phyloP scores from a whole-genome alignment of 2,113 vertebrate species.

The Synchiropus splendidus region DNA sequence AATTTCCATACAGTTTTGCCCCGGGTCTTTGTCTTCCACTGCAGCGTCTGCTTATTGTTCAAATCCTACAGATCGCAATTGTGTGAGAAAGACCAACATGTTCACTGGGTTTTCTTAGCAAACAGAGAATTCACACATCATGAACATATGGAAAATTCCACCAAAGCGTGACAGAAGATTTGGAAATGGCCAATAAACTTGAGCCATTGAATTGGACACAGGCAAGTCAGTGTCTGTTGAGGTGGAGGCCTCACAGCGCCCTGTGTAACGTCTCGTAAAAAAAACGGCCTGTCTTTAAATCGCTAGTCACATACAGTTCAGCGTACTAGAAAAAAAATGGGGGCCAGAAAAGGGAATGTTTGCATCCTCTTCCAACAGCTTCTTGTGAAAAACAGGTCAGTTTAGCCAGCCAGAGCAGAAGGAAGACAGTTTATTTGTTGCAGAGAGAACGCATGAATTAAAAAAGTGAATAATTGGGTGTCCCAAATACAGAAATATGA shows the following conservation, averaged over 20 bases:
- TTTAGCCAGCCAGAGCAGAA: slow-evolving; percentile 7
- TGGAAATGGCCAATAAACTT: slow-evolving; percentile 15
- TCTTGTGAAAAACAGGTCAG: slow-evolving; percentile 9
- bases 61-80: slow-evolving; percentile 1
- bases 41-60: slow-evolving; percentile 24
- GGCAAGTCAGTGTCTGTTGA: slow-evolving; percentile 21
- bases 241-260: slow-evolving; percentile 14
- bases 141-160: slow-evolving; percentile 43
- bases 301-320: slow-evolving; percentile 13
- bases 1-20: slow-evolving; percentile 32
- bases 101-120: slow-evolving; percentile 1
- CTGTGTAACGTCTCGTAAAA: slow-evolving; percentile 18
- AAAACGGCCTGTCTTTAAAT: slow-evolving; percentile 11
- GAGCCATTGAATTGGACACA: slow-evolving; percentile 23
- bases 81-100: slow-evolving; percentile 14
- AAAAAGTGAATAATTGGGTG: too few species aligned
- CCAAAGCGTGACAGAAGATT: slow-evolving; percentile 35
- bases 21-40: slow-evolving; percentile 18
- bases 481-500: too few species aligned
- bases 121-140: slow-evolving; percentile 13
- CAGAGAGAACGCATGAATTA: too few species aligned
- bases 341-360: slow-evolving; percentile 3
- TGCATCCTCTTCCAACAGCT: not conserved
- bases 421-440: too few species aligned
- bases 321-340: slow-evolving; percentile 3